These are phyloP conservation scores for Cyclina sinensis DNA, from an alignment of 1,140 invertebrate genomes.

Conservation along the genomic window DNA sequence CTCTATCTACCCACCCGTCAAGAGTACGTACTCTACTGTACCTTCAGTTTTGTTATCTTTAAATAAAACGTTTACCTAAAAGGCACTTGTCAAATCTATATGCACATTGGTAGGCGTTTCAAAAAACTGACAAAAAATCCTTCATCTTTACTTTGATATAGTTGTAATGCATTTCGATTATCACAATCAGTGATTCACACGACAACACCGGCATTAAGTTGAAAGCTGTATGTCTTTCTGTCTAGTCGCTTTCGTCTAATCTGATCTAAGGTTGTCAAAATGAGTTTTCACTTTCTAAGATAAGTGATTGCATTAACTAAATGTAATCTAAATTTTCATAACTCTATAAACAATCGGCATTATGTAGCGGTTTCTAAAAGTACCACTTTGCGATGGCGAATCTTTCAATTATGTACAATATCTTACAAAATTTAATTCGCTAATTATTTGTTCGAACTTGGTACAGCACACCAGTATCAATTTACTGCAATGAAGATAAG, in stretches of 20 bases:
- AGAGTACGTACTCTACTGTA: no score
- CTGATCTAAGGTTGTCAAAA: slow-evolving; percentile 50
- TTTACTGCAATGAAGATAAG: not conserved
- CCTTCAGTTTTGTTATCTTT: no score
- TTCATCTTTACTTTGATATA: slow-evolving; percentile 11
- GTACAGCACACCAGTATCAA: not conserved
- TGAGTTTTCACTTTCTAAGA: slow-evolving; percentile 48
- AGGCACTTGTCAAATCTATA: not conserved
- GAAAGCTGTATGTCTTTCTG: slow-evolving; percentile 10
- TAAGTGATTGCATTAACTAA: slow-evolving; percentile 40
- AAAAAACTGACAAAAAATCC: not conserved
- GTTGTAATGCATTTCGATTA: slow-evolving; percentile 27
- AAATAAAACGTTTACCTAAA: no score
- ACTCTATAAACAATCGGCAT: slow-evolving; percentile 16
- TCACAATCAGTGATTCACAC: slow-evolving; percentile 30
- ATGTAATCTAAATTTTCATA: slow-evolving; percentile 25
- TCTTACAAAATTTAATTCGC: not conserved
- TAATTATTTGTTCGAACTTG: not conserved
- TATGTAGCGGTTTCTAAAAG: not conserved
- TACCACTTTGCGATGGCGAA: not conserved
- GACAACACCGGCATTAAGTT: slow-evolving; percentile 35
- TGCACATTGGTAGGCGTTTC: not conserved
- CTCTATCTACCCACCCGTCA: no score
- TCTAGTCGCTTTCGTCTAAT: slow-evolving; percentile 15
- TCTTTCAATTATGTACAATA: not conserved